Base-by-base conservation (phyloP, 2,888 invertebrate species). In the Cephus pygmeus region DNA sequence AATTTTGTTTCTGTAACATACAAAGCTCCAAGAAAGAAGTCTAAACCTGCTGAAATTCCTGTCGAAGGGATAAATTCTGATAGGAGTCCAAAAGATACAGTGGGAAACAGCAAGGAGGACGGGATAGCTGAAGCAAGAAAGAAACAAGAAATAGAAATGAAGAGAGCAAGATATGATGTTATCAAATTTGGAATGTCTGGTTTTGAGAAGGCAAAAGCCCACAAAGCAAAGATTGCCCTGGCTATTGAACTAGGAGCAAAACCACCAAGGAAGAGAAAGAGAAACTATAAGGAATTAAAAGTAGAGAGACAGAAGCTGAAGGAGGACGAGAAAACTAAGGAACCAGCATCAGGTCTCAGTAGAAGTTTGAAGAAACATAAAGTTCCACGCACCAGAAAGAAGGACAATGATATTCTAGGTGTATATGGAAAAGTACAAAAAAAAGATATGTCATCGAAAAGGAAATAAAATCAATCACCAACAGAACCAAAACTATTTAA, bases 161-260 rank as follows among this genome's bases (percentile, higher is more conserved):
- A 96, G 85, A 94, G 93, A 86, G 95, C 96, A 1, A 93, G 96
- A 76, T 95, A 95, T 90, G 98, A 98, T 89, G 94, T 98, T 6
- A 94, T 96, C 11, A 97, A 96, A 88, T 96, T 97, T 91, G 97
- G 97, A 56, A 95, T 96, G 92, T 94, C 94, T 35, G 97, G 96
- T 76, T 94, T 97, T 77, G 93, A 94, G 78, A 92, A 94, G 3
- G 92, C 93, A 12, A 95, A 95, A 87, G 96, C 96, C 86, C 94
- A 95, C 85, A 94, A 96, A 89, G 96, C 96, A n/a, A 96, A 96
- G 92, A 93, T 96, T 73, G 95, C 95, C 6, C 91, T 96, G 30
- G 95, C 96, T 0, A 93, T 98, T 56, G 96, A 95, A 90, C 93
- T 98, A 88, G 98, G 98, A 75, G 97, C 97, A 0, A 96, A 95